Evolutionary conservation across 2,797 vertebrate species (phyloP).

Genomic region (Chromis chromis): DNA sequence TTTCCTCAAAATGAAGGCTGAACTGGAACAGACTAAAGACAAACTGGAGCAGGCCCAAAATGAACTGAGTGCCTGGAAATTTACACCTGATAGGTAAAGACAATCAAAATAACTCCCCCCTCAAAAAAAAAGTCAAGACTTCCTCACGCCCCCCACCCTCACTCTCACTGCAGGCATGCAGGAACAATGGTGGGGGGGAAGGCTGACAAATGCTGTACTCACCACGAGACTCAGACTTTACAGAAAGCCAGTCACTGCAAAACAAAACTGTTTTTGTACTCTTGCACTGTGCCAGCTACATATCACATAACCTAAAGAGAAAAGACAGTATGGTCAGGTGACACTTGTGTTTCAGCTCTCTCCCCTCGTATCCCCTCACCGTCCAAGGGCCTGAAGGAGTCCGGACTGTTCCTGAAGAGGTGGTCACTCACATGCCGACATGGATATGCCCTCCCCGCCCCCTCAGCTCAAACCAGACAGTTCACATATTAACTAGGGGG

Average conservation of each 20-base stretch:
- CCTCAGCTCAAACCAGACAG: constrained; percentile 89
- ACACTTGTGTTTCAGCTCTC: constrained; percentile 99
- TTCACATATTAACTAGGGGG: constrained; percentile 90
- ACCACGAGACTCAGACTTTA: constrained; percentile 98
- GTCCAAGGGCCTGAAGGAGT: constrained; percentile 97
- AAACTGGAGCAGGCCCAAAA: constrained; percentile 99
- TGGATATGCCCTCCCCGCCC: constrained; percentile 83
- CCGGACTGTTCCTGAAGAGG: constrained; percentile 99
- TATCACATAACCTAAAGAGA: constrained; percentile 90
- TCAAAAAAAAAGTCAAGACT: constrained; percentile 92
- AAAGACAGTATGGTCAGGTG: constrained; percentile 95
- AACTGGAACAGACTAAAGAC: constrained; percentile 99
- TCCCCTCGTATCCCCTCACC: constrained; percentile 86
- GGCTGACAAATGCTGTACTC: constrained; percentile 96
- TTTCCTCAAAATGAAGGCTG: constrained; percentile 99
- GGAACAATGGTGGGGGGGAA: constrained; percentile 92
- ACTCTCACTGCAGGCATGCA: constrained; percentile 98
- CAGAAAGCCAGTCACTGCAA: constrained; percentile 90
- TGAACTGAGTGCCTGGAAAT: constrained; percentile 99
- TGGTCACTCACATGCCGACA: constrained; percentile 91
- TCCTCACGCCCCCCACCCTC: constrained; percentile 90
- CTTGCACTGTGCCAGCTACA: constrained; percentile 94
- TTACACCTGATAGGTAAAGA: constrained; percentile 99
- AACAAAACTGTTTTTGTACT: constrained; percentile 89
- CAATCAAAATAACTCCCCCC: constrained; percentile 91